Percentiles rank a stretch among this genome's conserved stretches.
Conservation (phyloP, 2,888 invertebrate species). For the Caenorhabditis imperialis region DNA sequence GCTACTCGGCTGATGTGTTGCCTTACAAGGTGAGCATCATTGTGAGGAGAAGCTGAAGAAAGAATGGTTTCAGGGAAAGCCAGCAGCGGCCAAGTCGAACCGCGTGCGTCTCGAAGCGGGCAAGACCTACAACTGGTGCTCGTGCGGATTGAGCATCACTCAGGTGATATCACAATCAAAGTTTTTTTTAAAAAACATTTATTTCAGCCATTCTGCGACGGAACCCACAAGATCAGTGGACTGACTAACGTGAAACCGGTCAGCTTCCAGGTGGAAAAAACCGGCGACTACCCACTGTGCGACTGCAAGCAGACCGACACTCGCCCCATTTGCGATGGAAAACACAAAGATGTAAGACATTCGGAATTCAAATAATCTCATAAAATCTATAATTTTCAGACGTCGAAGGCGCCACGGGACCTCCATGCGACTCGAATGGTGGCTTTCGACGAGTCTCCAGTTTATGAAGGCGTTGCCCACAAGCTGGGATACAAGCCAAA, state of each 20-base stretch:
- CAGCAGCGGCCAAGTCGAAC: slow-evolving; percentile 57
- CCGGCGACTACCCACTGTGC: slow-evolving; percentile 91
- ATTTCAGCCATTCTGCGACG: slow-evolving; percentile 91
- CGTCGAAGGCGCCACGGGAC: slow-evolving; percentile 59
- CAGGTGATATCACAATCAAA: slow-evolving; percentile 81
- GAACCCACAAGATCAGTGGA: slow-evolving; percentile 87
- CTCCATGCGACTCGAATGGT: slow-evolving; percentile 61
- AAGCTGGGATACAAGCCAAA: slow-evolving; percentile 72
- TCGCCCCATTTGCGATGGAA: slow-evolving; percentile 96
- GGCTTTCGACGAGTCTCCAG: slow-evolving; percentile 66
- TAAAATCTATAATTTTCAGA: slow-evolving; percentile 37
- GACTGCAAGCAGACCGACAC: slow-evolving; percentile 95
- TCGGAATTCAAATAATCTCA: slow-evolving; percentile 2
- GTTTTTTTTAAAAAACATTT: slow-evolving; percentile 3
- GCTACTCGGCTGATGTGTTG: slow-evolving; percentile 63
- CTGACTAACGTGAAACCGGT: slow-evolving; percentile 87
- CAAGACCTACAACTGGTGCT: slow-evolving; percentile 90
- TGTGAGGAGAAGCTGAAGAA: no score
- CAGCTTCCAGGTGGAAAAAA: slow-evolving; percentile 86
- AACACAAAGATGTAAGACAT: slow-evolving; percentile 83
- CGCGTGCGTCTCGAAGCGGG: slow-evolving; percentile 80
- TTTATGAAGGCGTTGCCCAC: slow-evolving; percentile 74
- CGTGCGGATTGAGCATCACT: slow-evolving; percentile 90
- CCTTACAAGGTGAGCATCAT: slow-evolving; percentile 58
- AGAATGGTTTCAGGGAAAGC: slow-evolving; percentile 60